These are phyloP conservation scores for Oedothorax gibbosus DNA, from an alignment of 1,140 invertebrate genomes.

Conservation along the genomic window DNA sequence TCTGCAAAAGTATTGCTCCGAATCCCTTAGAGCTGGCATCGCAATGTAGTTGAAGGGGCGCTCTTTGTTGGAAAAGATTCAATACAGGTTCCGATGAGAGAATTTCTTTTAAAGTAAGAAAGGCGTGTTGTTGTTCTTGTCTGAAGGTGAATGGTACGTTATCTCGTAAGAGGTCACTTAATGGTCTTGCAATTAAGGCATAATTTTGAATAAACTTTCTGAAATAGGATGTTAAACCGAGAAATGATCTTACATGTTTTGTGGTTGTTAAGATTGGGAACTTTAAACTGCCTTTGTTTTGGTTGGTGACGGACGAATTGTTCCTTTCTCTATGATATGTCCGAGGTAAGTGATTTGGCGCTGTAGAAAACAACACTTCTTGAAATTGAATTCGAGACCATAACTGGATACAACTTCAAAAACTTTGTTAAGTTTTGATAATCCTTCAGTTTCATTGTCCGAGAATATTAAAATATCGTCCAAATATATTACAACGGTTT, in stretches of 20 bases:
- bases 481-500: background rate
- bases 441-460: background rate
- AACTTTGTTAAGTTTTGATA: background rate
- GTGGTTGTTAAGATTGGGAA: background rate
- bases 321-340: background rate
- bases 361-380: background rate
- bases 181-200: constrained; percentile 64
- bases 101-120: constrained; percentile 66
- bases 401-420: background rate
- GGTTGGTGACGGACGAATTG: background rate
- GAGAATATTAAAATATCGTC: background rate
- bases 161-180: constrained; percentile 69
- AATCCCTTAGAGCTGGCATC: constrained; percentile 70
- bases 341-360: background rate
- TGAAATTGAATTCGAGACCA: background rate
- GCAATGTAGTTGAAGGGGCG: constrained; percentile 12
- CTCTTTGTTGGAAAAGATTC: constrained; percentile 62
- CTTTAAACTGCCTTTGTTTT: background rate
- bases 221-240: constrained; percentile 65
- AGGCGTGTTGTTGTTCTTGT: constrained; percentile 65
- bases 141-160: constrained; percentile 67
- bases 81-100: constrained; percentile 63
- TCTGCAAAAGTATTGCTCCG: constrained; percentile 70
- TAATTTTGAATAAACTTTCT: constrained; percentile 65
- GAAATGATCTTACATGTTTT: background rate